Conservation (phyloP, 2,797 vertebrate species). For the Pseudotriccus pelzelni region DNA sequence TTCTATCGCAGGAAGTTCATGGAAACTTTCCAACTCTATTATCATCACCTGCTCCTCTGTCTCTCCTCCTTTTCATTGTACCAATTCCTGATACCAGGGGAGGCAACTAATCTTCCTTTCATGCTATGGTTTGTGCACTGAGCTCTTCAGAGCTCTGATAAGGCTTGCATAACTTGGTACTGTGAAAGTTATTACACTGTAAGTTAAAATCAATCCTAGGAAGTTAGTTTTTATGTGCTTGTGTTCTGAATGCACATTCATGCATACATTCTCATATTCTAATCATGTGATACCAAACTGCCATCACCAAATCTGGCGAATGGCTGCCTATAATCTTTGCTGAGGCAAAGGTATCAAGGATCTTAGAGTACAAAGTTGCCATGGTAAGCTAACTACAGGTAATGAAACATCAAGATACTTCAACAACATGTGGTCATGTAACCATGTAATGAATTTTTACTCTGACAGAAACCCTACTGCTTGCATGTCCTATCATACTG, state of each 20-base stretch:
- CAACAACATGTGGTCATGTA: not conserved
- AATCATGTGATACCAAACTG: not conserved
- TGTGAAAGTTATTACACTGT: not conserved
- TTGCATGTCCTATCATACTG: not conserved
- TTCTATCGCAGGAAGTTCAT: not conserved
- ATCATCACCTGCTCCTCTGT: not conserved
- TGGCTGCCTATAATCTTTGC: not conserved
- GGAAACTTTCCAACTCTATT: not conserved
- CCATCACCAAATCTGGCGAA: not conserved
- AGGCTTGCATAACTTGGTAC: not conserved
- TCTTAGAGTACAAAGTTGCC: not conserved
- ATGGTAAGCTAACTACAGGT: not conserved
- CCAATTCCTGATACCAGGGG: not conserved
- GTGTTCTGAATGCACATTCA: not conserved
- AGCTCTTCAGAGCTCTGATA: not conserved
- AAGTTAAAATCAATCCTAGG: not conserved
- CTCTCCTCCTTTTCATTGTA: not conserved
- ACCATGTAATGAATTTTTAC: not conserved
- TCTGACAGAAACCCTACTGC: not conserved
- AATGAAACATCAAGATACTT: not conserved
- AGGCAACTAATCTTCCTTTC: not conserved
- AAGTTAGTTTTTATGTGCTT: not conserved
- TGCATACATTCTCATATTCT: not conserved
- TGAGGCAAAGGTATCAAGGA: not conserved
- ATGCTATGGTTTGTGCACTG: rapidly evolving